Conservation (phyloP, 2,113 vertebrate species). For the Oreochromis niloticus region DNA sequence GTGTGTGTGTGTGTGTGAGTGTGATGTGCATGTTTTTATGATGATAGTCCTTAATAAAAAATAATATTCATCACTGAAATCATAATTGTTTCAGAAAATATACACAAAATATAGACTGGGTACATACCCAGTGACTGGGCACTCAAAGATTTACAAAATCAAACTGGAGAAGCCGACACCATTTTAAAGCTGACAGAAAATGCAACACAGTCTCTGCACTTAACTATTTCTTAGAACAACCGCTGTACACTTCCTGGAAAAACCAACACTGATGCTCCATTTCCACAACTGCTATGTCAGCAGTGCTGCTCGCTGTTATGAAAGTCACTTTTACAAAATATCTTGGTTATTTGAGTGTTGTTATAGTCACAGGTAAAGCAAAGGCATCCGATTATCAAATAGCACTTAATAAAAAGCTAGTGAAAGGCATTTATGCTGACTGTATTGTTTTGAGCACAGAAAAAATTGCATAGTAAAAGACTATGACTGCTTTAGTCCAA, state of each 20-base stretch:
- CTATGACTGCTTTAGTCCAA: neutral
- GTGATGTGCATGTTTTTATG: fast-evolving
- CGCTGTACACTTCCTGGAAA: neutral
- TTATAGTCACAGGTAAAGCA: neutral
- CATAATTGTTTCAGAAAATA: neutral
- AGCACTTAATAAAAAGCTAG: neutral
- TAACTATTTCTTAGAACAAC: neutral
- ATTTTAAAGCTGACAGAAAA: neutral
- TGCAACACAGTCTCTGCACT: neutral
- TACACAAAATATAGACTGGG: neutral
- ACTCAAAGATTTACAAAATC: neutral
- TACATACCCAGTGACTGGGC: neutral
- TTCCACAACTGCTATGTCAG: neutral
- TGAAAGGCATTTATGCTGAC: neutral
- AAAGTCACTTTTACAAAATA: neutral
- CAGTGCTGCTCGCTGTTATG: neutral
- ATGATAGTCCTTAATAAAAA: neutral
- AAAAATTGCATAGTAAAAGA: neutral
- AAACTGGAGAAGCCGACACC: neutral
- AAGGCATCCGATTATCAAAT: neutral
- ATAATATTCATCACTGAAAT: fast-evolving
- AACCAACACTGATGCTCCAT: neutral
- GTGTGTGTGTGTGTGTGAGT: neutral
- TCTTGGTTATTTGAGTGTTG: neutral
- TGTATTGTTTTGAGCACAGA: neutral